Evolutionary conservation across 2,113 vertebrate species (phyloP).

Genomic region (Melanotaenia duboulayi): DNA sequence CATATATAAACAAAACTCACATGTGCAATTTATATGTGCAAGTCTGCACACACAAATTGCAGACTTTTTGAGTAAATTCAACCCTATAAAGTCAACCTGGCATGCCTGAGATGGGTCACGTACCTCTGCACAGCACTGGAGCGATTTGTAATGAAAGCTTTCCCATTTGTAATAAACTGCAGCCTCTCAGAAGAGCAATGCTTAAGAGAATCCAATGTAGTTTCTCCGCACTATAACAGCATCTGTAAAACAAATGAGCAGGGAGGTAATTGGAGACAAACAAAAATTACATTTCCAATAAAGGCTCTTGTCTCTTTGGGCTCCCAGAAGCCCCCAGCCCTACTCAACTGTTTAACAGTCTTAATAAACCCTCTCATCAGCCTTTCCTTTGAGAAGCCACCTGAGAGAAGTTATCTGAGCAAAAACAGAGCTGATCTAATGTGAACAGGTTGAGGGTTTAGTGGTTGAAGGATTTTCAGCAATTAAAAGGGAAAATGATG

Average conservation of each 20-base stretch:
- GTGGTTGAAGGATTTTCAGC: conserved; percentile 62
- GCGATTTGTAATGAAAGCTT: conserved; percentile 83
- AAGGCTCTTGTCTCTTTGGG: conserved; percentile 78
- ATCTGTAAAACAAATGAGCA: conserved; percentile 83
- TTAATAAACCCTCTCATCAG: conserved; percentile 81
- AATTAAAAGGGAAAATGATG: conserved; percentile 66
- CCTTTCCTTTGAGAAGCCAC: conserved; percentile 70
- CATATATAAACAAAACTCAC: conserved; percentile 22
- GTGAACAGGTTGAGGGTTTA: conserved; percentile 68
- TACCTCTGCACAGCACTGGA: conserved; percentile 52
- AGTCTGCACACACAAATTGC: neutral
- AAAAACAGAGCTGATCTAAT: conserved; percentile 78
- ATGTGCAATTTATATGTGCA: conserved; percentile 1
- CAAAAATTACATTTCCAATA: conserved; percentile 88
- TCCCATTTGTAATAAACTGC: conserved; percentile 83
- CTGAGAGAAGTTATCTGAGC: conserved; percentile 74
- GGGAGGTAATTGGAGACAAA: conserved; percentile 84
- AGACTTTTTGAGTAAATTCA: conserved; percentile 50
- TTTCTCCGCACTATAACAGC: conserved; percentile 67
- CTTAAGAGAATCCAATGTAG: conserved; percentile 65
- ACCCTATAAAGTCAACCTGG: conserved; percentile 40
- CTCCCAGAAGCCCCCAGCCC: conserved; percentile 77
- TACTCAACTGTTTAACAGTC: conserved; percentile 81
- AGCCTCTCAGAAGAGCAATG: conserved; percentile 77
- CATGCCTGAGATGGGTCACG: conserved; percentile 59